Conservation (phyloP, 1,140 invertebrate species). For the Nomia melanderi region DNA sequence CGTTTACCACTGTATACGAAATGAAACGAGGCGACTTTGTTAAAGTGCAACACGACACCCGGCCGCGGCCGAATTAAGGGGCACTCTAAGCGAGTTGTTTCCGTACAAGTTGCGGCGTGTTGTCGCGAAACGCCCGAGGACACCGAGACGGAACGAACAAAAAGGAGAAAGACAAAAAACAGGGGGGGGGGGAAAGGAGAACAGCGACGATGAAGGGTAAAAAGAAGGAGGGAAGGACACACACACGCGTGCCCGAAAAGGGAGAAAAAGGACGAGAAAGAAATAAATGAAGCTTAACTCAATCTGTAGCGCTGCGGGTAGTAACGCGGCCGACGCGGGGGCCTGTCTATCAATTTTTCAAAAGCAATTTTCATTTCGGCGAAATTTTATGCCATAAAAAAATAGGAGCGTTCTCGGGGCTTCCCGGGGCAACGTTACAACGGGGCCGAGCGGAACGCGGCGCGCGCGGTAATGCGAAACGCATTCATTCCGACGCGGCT, state of each 20-base stretch:
- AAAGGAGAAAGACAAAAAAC: not conserved
- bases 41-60: conserved; percentile 48
- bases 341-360: conserved; percentile 70
- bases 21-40: conserved; percentile 57
- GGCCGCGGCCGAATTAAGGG: conserved; percentile 59
- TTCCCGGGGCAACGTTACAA: conserved; percentile 52
- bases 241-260: not conserved
- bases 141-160: not conserved
- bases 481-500: conserved; percentile 66
- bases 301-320: conserved; percentile 57
- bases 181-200: not conserved
- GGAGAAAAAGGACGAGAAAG: conserved; percentile 7
- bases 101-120: conserved; percentile 58
- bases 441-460: conserved; percentile 46
- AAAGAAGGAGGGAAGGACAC: not conserved
- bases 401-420: conserved; percentile 59
- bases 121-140: conserved; percentile 55
- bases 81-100: conserved; percentile 65
- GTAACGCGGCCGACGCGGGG: conserved; percentile 23
- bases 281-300: conserved; percentile 63
- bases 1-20: conserved; percentile 39
- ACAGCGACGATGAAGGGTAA: not conserved
- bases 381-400: conserved; percentile 69
- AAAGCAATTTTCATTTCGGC: conserved; percentile 72
- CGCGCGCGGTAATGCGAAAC: conserved; percentile 65